Base-by-base conservation (phyloP, 2,797 vertebrate genomes). In the Semotilus atromaculatus region DNA sequence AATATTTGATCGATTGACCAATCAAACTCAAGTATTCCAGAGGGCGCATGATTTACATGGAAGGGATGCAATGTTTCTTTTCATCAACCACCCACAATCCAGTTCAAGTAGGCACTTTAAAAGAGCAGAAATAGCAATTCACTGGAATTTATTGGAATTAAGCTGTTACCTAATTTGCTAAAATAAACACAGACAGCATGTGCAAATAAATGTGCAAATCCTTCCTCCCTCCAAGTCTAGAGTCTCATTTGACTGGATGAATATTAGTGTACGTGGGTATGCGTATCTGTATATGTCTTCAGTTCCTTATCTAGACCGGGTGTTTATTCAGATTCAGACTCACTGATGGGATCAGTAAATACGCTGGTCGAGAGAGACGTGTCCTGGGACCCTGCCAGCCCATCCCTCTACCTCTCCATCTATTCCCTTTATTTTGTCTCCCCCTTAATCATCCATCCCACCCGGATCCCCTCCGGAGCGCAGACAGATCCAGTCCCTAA, bases 281-380 rank as follows among this genome's bases (percentile, higher is more conserved):
- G 89, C 1, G 5, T 78, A 85, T 85, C 67, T 85, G 83, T 79
- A 68, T 79, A 93, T 88, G 78, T 88, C 81, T 88, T 88, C 85
- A 82, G 71, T 89, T 89, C 86, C 89, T 94, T 93, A 94, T 96
- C 93, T 89, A 51, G 71, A 78, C 82, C 89, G 60, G 76, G 68
- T 95, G 95, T 95, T 95, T 95, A 94, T 89, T 89, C 92, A 94
- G 94, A 94, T 93, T 92, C 89, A 88, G 88, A 83, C 89, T 92
- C 81, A 68, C 86, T 90, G 95, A 95, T 95, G 93, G 86, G 86
- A 94, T 95, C 94, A 93, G 94, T 93, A 95, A 96, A 95, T 93
- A 94, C 89, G 87, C 91, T 86, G 83, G 68, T 68, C 77, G 85
- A 90, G 89, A 92, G 89, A 78, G 90, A 93, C 85, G 88, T 92